A percentile compares a stretch with the other conserved stretches of the same genome.
These are phyloP conservation scores for Calliphora vicina DNA, from an alignment of 1,140 invertebrate genomes.

Conservation along the genomic window DNA sequence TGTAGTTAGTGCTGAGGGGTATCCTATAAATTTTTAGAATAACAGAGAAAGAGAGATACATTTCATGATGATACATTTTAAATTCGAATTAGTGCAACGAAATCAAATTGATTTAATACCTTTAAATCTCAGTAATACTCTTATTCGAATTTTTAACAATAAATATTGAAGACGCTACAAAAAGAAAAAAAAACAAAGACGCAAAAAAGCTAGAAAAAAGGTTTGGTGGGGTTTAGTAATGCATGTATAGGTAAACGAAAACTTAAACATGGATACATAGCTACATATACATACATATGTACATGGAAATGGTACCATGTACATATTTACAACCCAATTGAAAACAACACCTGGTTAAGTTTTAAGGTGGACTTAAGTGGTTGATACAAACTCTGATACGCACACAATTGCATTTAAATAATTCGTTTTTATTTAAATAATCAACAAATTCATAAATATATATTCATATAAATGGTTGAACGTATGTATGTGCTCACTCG, in stretches of 20 bases:
- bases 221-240: background rate
- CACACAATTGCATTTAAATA: background rate
- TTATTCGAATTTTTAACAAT: background rate
- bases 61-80: no score
- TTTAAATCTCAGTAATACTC: background rate
- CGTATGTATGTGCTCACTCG: background rate
- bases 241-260: background rate
- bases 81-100: no score
- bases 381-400: background rate
- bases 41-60: no score
- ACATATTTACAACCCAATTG: background rate
- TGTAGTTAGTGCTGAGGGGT: no score
- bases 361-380: constrained; percentile 5
- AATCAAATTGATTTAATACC: background rate
- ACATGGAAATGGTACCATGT: background rate
- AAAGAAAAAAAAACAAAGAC: background rate
- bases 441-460: no score
- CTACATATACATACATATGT: background rate
- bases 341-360: constrained; percentile 10
- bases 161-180: background rate
- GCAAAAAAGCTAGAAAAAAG: constrained; percentile 6
- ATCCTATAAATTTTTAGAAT: no score
- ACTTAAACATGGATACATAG: background rate
- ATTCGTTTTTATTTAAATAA: background rate
- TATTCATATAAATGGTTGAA: background rate